These are phyloP conservation scores for Echinometra lucunter DNA, from an alignment of 53 echinoderm and acorn worm species.

Conservation along the genomic window DNA sequence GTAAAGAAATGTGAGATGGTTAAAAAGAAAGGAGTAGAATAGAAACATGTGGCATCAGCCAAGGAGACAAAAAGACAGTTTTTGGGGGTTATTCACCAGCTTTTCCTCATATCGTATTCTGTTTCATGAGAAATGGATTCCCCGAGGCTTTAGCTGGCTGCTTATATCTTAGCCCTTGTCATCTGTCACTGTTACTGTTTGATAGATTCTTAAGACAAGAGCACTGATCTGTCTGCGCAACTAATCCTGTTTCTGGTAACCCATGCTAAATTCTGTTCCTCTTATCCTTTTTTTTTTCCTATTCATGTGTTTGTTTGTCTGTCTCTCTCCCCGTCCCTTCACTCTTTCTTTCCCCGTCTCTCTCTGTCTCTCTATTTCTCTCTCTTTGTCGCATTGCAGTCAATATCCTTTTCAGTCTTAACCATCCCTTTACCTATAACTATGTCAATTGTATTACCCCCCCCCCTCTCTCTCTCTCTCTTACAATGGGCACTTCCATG, in stretches of 20 bases:
- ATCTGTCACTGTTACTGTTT: slow-evolving; percentile 1
- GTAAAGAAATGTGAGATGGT: neutral
- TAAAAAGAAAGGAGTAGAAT: neutral
- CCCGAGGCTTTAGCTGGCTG: neutral
- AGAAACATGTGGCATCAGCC: neutral
- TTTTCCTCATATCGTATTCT: neutral
- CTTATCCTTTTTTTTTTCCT: too few relatives aligned
- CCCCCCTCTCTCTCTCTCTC: too few relatives aligned
- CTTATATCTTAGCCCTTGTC: neutral
- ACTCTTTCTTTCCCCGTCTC: too few relatives aligned
- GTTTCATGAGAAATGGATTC: neutral
- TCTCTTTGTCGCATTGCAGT: too few relatives aligned
- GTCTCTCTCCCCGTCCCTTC: too few relatives aligned
- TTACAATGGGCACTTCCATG: too few relatives aligned
- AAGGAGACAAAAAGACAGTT: neutral
- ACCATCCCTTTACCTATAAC: too few relatives aligned
- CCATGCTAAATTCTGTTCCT: neutral
- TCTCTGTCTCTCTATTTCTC: too few relatives aligned
- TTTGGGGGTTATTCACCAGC: slow-evolving; percentile 14
- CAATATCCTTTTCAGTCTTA: too few relatives aligned
- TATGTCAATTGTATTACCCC: too few relatives aligned
- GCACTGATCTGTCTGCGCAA: slow-evolving; percentile 10
- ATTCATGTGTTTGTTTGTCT: too few relatives aligned
- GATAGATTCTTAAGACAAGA: slow-evolving; percentile 12
- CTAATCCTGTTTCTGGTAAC: too few relatives aligned